Percentiles rank a stretch among this genome's conserved stretches.
These are phyloP conservation scores for Cistogaster globosa DNA, from an alignment of 2,888 invertebrate species.

Conservation along the genomic window DNA sequence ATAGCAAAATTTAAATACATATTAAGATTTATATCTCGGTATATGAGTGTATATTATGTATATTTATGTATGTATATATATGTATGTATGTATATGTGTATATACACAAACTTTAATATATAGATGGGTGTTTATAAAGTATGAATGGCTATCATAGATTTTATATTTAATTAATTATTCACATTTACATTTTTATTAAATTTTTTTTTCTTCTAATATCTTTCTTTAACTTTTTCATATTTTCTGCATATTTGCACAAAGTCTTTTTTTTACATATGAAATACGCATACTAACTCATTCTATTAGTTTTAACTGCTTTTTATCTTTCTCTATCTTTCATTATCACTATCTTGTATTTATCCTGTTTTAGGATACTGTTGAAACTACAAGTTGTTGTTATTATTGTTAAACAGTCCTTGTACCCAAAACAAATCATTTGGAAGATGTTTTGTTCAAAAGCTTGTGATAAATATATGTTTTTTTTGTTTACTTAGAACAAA, in stretches of 20 bases:
- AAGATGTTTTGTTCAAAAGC: slow-evolving; percentile 64
- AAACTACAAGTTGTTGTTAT: slow-evolving; percentile 13
- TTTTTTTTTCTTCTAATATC: slow-evolving; percentile 45
- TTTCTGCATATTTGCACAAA: slow-evolving; percentile 66
- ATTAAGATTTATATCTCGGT: slow-evolving; percentile 64
- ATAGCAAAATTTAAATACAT: slow-evolving; percentile 55
- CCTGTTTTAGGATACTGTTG: slow-evolving; percentile 63
- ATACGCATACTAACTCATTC: slow-evolving; percentile 49
- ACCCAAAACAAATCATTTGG: slow-evolving; percentile 69
- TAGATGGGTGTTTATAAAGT: slow-evolving; percentile 37
- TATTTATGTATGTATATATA: not conserved
- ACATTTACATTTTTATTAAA: slow-evolving; percentile 70
- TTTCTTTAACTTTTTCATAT: slow-evolving; percentile 26
- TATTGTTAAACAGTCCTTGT: slow-evolving; percentile 38
- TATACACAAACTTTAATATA: too few species aligned
- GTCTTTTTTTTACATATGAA: slow-evolving; percentile 22
- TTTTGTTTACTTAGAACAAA: slow-evolving; percentile 47
- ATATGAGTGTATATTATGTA: not conserved
- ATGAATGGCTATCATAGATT: slow-evolving; percentile 73
- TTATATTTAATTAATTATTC: slow-evolving; percentile 81
- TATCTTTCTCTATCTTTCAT: slow-evolving; percentile 42
- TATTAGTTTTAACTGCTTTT: slow-evolving; percentile 4
- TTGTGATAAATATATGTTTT: slow-evolving; percentile 53
- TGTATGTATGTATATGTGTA: not conserved
- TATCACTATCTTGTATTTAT: slow-evolving; percentile 42